phyloP scores from a whole-genome alignment of 1,140 invertebrate genomes.

The Drosophila seguyi region DNA sequence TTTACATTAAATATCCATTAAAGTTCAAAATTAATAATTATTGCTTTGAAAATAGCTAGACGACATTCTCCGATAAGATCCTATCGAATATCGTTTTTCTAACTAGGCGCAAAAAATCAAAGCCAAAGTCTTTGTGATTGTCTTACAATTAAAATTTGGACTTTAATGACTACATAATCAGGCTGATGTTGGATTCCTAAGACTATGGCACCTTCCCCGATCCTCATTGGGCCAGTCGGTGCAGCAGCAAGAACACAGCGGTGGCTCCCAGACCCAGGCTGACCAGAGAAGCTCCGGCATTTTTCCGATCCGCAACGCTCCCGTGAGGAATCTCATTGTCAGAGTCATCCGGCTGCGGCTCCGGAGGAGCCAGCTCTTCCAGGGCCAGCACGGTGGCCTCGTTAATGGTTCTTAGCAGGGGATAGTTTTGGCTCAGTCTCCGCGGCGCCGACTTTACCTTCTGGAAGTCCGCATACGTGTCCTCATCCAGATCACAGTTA shows the following conservation, averaged over 20 bases:
- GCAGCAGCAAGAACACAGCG: conserved; percentile 47
- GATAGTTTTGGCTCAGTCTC: conserved; percentile 86
- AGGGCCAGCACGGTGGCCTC: conserved; percentile 86
- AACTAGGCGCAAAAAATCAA: not conserved
- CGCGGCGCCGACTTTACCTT: conserved; percentile 74
- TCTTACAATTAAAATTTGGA: conserved; percentile 52
- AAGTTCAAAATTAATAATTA: not conserved
- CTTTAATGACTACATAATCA: conserved; percentile 52
- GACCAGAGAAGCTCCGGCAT: conserved; percentile 40
- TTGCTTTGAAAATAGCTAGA: not conserved
- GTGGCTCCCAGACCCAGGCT: conserved; percentile 43
- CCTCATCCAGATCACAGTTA: conserved; percentile 86
- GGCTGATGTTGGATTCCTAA: conserved; percentile 23
- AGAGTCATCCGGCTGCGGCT: conserved; percentile 77
- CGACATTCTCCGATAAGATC: not conserved
- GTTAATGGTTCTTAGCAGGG: conserved; percentile 88
- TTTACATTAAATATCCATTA: not conserved
- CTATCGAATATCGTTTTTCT: not conserved
- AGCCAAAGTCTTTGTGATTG: not conserved
- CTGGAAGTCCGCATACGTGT: conserved; percentile 85
- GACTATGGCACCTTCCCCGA: conserved; percentile 26
- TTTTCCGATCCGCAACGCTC: conserved; percentile 61
- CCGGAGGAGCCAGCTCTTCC: conserved; percentile 86
- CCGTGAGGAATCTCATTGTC: conserved; percentile 76
- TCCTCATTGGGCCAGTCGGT: conserved; percentile 36